Base-by-base conservation (phyloP, 2,888 invertebrate genomes). In the Labia minor region DNA sequence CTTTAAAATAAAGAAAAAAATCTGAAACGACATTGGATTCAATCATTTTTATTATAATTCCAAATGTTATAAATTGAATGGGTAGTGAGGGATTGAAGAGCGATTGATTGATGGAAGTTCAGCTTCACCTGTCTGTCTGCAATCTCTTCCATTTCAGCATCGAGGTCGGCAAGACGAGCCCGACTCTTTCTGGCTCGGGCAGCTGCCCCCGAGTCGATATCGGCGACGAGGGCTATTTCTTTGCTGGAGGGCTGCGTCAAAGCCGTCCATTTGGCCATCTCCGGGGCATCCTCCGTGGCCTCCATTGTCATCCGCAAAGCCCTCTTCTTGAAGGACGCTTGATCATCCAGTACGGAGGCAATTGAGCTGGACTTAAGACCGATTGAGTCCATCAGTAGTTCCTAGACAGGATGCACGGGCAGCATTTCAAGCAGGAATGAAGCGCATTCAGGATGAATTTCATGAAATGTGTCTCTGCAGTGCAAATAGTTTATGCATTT, bases 71-170 rank as follows among this genome's bases (percentile, higher is more conserved):
- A n/a, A n/a, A n/a, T n/a, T n/a, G n/a, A n/a, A n/a, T n/a, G n/a
- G n/a, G n/a, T n/a, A n/a, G n/a, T n/a, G n/a, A n/a, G n/a, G n/a
- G n/a, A n/a, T n/a, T n/a, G n/a, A n/a, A n/a, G n/a, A n/a, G n/a
- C n/a, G n/a, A n/a, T n/a, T n/a, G n/a, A n/a, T n/a, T n/a, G n/a
- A n/a, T n/a, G n/a, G n/a, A n/a, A n/a, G n/a, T n/a, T n/a, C n/a
- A n/a, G n/a, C n/a, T 26, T 26, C 49, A 49, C 49, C 49, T 83
- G 85, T 73, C 85, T 83, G 73, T 88, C 87, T 18, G 80, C 84
- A 68, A 89, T 77, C 71, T 86, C 86, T 61, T 85, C 82, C 86
- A 89, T 88, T 76, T 90, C 90, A 65, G 85, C 85, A 73, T 90
- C 89, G 62, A 90, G 78, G 73, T 89, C 89, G 37, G 81, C 82